A percentile compares a stretch with the other conserved stretches of the same genome.
Evolutionary conservation across 2,113 vertebrate species (phyloP).

Genomic region (cat (Felis catus)): F.catus_Fca126_mat1.0 CM031412.1:146642001-146642500

Average conservation of each 20-base stretch:
- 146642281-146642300: not conserved
- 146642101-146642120: not conserved
- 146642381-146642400: not conserved
- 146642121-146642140: not conserved
- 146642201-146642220: not conserved
- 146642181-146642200: not conserved
- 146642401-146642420: not conserved
- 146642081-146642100: not conserved
- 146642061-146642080: not conserved
- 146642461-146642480: not conserved
- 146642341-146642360: not conserved
- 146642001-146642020: not conserved
- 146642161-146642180: constrained; percentile 6
- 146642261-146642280: not conserved
- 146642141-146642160: not conserved
- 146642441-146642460: not conserved
- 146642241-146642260: not conserved
- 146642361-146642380: constrained; percentile 5
- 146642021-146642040: not conserved
- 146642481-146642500: not conserved
- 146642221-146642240: not conserved
- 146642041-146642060: constrained; percentile 35
- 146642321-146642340: not conserved
- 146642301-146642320: not conserved
- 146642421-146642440: not conserved